phyloP scores from a whole-genome alignment of 1,140 invertebrate genomes.

The Calosoma granatense region DNA sequence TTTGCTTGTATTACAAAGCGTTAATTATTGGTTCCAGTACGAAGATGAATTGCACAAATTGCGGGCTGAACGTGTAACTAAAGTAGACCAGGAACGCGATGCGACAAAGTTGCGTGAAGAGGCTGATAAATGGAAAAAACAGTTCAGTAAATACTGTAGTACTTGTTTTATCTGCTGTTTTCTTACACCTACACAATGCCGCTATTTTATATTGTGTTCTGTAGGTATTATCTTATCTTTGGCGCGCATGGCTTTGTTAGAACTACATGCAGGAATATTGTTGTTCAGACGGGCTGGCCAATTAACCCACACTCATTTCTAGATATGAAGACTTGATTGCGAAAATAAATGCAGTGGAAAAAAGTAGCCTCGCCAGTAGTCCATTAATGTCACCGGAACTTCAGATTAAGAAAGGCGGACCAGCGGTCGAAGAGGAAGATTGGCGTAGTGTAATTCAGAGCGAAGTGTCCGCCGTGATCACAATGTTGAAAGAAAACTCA shows the following conservation, averaged over 20 bases:
- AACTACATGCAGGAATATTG: neutral
- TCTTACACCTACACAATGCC: neutral
- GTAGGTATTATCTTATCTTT: neutral
- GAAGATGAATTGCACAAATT: neutral
- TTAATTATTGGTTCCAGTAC: neutral
- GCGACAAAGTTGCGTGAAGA: neutral
- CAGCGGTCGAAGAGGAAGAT: neutral
- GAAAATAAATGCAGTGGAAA: neutral
- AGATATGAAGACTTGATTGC: neutral
- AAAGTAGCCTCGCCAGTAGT: neutral
- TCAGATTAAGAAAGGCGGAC: no score
- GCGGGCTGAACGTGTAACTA: neutral
- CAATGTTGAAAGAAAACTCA: neutral
- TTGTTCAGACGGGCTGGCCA: no score
- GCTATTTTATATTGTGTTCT: slow-evolving; percentile 8
- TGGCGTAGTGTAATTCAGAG: neutral
- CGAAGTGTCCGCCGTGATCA: neutral
- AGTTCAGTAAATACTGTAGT: slow-evolving; percentile 9
- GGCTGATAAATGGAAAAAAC: slow-evolving; percentile 2
- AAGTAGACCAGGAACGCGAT: neutral
- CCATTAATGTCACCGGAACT: no score
- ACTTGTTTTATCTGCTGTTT: neutral
- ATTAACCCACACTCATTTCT: neutral
- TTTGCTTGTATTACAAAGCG: no score
- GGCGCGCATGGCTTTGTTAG: neutral